Conservation (phyloP, 64 coral and sea anemone species). For the Montipora capricornis region DNA sequence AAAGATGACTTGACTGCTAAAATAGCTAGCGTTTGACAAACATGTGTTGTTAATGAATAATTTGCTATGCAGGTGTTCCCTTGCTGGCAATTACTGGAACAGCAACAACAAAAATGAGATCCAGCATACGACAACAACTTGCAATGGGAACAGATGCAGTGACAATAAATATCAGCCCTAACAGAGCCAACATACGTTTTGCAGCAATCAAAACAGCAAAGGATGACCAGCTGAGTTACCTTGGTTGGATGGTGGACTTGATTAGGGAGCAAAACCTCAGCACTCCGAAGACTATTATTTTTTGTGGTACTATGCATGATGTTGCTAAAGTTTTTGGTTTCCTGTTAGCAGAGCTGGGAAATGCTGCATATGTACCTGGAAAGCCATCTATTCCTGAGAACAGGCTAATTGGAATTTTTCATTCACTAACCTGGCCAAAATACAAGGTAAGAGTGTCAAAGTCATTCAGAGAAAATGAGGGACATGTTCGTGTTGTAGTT, state of each 20-base stretch:
- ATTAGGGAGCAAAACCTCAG: slow-evolving; percentile 27
- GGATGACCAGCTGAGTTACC: slow-evolving; percentile 10
- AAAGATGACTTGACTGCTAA: too few species aligned
- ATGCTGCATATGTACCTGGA: slow-evolving; percentile 8
- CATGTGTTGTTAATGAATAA: too few species aligned
- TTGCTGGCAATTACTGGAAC: slow-evolving; percentile 44
- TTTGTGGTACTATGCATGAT: slow-evolving; percentile 47
- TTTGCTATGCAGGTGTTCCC: not conserved
- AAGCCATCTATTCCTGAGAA: slow-evolving; percentile 5
- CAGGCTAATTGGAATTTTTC: slow-evolving; percentile 47
- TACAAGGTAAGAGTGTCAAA: slow-evolving; percentile 35
- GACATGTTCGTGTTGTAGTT: slow-evolving; percentile 21
- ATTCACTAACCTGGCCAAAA: slow-evolving; percentile 43
- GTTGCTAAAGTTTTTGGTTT: slow-evolving; percentile 52
- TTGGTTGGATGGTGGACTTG: slow-evolving; percentile 41
- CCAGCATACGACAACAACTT: slow-evolving; percentile 14
- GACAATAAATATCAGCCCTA: slow-evolving; percentile 16
- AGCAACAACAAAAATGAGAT: slow-evolving; percentile 28
- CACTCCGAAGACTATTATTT: slow-evolving; percentile 34
- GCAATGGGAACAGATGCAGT: slow-evolving; percentile 26
- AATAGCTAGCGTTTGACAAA: too few species aligned
- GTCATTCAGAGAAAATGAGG: slow-evolving; percentile 30
- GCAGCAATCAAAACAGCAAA: not conserved
- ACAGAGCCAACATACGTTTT: slow-evolving; percentile 42
- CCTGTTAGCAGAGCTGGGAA: slow-evolving; percentile 33